phyloP scores from a whole-genome alignment of 2,797 vertebrate genomes.

The Phaenicophaeus curvirostris region DNA sequence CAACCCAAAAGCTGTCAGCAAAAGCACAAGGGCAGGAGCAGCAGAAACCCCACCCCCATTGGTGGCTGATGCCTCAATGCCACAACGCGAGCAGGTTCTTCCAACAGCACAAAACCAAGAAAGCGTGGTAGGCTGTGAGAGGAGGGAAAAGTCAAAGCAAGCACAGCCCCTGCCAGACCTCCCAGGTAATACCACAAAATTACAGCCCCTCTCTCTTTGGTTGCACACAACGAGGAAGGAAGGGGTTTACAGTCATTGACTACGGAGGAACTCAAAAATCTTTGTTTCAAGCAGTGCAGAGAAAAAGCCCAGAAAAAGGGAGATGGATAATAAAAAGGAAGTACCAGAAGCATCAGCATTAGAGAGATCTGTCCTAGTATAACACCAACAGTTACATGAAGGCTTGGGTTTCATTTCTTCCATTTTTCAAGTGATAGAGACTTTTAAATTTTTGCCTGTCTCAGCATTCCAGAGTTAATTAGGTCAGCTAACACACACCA shows the following conservation, averaged over 20 bases:
- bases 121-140: neutral
- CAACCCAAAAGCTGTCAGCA: neutral
- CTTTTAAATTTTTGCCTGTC: neutral
- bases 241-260: neutral
- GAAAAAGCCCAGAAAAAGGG: neutral
- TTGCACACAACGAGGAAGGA: neutral
- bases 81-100: neutral
- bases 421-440: neutral
- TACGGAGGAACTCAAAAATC: neutral
- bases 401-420: neutral
- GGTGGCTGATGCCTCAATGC: neutral
- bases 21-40: rapidly evolving
- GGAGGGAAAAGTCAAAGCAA: neutral
- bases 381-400: neutral
- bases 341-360: neutral
- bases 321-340: neutral
- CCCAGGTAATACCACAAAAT: neutral
- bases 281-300: neutral
- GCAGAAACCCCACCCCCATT: neutral
- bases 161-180: neutral
- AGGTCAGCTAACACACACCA: neutral
- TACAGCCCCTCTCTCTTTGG: neutral
- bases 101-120: rapidly evolving
- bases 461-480: neutral
- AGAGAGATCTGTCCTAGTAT: neutral